These are phyloP conservation scores for Acanthis flammea DNA, from an alignment of 2,797 vertebrate species.

Conservation along the genomic window DNA sequence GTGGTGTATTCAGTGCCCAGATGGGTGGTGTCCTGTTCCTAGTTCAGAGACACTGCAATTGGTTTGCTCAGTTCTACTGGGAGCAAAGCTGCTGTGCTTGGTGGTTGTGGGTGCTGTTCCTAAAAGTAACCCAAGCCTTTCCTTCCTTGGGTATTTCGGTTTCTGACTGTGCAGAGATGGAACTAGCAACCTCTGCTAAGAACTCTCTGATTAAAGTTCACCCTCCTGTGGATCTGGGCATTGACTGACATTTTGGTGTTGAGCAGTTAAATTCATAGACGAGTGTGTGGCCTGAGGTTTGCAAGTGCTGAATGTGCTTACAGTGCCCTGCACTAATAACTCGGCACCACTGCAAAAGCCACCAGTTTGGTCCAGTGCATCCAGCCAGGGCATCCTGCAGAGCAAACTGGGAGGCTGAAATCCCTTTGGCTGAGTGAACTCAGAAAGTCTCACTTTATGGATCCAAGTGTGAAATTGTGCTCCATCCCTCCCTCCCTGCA, in stretches of 20 bases:
- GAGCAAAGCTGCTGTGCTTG: not conserved
- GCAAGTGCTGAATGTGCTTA: not conserved
- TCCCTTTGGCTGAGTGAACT: not conserved
- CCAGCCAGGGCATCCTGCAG: not conserved
- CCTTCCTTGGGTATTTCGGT: not conserved
- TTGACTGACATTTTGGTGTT: not conserved
- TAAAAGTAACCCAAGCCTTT: not conserved
- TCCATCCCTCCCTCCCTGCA: not conserved
- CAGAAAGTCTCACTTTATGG: not conserved
- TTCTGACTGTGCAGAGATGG: not conserved
- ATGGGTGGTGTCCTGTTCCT: not conserved
- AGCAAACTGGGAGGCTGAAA: not conserved
- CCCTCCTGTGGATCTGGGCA: not conserved
- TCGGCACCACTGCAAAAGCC: not conserved
- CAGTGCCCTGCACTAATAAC: not conserved
- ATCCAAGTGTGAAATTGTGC: not conserved
- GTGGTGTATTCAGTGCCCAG: not conserved
- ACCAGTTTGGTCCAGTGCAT: not conserved
- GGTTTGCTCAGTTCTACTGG: not conserved
- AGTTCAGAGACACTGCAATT: not conserved
- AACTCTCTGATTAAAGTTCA: not conserved
- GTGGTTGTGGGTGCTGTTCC: not conserved
- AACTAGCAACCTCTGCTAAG: not conserved
- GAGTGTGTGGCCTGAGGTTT: not conserved
- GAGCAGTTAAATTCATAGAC: not conserved